A percentile compares a stretch with the other conserved stretches of the same genome.
Evolutionary conservation across 2,888 invertebrate genomes (phyloP).

Genomic region (Schizaphis graminum): DNA sequence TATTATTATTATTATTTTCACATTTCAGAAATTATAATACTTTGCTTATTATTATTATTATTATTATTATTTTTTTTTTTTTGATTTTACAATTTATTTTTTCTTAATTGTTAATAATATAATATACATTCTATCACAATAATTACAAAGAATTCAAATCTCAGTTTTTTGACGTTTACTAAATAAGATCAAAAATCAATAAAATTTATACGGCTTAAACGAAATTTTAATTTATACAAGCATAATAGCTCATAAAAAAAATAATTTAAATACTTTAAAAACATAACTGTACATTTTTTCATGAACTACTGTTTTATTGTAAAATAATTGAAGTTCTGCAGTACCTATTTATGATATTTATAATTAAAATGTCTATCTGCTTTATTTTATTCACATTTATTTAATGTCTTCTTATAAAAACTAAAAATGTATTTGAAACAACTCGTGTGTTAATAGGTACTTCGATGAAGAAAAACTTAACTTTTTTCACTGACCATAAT

Average conservation of each 20-base stretch:
- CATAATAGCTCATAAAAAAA: neutral
- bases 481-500: neutral
- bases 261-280: neutral
- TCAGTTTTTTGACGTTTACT: conserved; percentile 9
- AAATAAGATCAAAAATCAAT: conserved; percentile 19
- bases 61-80: no score
- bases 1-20: neutral
- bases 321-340: neutral
- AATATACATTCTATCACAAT: conserved; percentile 50
- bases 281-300: conserved; percentile 22
- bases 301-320: conserved; percentile 37
- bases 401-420: neutral
- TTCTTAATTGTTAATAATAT: neutral
- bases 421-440: neutral
- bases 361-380: neutral
- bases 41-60: neutral
- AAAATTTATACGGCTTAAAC: neutral
- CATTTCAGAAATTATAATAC: neutral
- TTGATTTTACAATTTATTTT: conserved; percentile 17
- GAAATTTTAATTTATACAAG: neutral
- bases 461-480: neutral
- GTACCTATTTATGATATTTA: neutral
- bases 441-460: neutral
- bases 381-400: neutral
- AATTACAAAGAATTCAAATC: conserved; percentile 40